A percentile compares a stretch with the other conserved stretches of the same genome.
Conservation (phyloP, 2,113 vertebrate species). For the Neodon shergylaensis region DNA sequence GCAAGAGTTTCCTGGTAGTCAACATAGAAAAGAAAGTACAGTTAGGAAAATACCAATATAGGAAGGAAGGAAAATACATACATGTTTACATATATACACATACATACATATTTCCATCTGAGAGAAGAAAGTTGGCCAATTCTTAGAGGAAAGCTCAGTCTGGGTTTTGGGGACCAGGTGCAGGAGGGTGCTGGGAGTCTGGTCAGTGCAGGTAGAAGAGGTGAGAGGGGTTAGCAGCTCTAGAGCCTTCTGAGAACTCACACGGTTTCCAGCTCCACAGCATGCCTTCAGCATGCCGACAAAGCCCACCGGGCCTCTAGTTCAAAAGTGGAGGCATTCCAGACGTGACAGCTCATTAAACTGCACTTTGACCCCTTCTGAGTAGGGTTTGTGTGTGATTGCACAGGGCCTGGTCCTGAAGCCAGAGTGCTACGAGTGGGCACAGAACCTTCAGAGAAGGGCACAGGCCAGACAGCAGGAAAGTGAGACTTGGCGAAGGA, state of each 20-base stretch:
- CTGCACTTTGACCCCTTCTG: too few species aligned
- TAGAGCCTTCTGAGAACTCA: background rate
- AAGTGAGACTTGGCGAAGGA: background rate
- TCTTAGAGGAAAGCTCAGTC: background rate
- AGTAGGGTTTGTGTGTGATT: background rate
- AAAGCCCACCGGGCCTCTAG: background rate
- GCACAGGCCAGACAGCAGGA: too few species aligned
- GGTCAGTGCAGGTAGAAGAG: background rate
- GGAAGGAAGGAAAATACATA: too few species aligned
- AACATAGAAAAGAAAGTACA: background rate
- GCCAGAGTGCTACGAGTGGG: accelerated
- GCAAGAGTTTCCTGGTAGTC: background rate
- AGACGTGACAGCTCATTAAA: background rate
- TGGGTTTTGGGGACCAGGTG: background rate
- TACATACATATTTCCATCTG: background rate
- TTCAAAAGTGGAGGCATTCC: background rate
- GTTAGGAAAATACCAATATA: background rate
- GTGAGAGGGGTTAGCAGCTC: background rate
- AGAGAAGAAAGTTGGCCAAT: background rate
- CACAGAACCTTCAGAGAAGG: background rate
- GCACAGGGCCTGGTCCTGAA: accelerated
- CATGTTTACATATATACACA: background rate
- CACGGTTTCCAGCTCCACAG: too few species aligned
- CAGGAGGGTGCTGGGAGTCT: background rate
- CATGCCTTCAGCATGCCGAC: background rate